Evolutionary conservation across 1,140 invertebrate species (phyloP).

Genomic region (Tetragonula clypearis): DNA sequence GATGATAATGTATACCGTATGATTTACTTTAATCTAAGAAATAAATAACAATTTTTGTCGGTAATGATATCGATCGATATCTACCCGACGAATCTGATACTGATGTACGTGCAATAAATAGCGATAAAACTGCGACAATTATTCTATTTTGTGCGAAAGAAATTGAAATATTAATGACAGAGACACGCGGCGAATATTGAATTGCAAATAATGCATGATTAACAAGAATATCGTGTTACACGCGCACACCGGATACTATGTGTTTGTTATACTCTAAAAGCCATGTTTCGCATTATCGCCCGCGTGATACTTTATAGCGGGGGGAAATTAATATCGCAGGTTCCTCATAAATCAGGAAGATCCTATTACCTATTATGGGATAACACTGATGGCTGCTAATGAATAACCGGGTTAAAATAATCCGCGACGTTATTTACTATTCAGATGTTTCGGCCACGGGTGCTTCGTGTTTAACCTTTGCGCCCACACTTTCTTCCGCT

Average conservation of each 20-base stretch:
- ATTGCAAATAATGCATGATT: background rate
- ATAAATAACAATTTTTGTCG: too few relatives aligned
- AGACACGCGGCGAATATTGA: background rate
- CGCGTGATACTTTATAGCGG: background rate
- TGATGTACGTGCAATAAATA: background rate
- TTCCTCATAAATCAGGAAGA: constrained; percentile 6
- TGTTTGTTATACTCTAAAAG: background rate
- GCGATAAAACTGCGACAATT: background rate
- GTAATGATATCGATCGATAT: background rate
- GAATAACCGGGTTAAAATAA: background rate
- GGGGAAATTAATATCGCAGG: constrained; percentile 23
- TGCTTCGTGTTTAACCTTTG: too few relatives aligned
- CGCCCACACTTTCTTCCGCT: too few relatives aligned
- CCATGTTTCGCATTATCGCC: background rate
- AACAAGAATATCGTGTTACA: background rate
- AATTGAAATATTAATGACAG: background rate
- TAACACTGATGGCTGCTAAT: background rate
- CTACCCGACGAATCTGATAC: background rate
- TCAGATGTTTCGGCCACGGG: background rate
- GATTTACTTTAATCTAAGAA: background rate
- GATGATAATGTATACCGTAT: background rate
- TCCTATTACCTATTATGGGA: constrained; percentile 3
- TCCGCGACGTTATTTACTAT: too few relatives aligned
- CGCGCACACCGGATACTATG: too few relatives aligned
- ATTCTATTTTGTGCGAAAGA: background rate